Percentiles rank a stretch among this genome's conserved stretches.
These are phyloP conservation scores for Montipora foliosa DNA, from an alignment of 64 coral and sea anemone genomes.

Conservation along the genomic window DNA sequence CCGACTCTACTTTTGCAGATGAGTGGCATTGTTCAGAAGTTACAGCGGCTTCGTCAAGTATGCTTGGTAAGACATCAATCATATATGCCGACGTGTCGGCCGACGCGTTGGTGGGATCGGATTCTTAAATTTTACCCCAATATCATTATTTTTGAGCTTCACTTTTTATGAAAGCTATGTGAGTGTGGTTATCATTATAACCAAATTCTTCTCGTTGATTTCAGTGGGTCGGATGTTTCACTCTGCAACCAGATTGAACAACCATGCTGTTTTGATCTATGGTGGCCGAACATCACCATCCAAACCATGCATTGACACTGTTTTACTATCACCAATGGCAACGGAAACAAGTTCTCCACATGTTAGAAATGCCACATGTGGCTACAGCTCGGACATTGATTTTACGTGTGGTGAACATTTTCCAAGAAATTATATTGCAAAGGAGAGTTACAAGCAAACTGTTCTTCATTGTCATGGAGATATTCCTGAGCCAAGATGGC, in stretches of 20 bases:
- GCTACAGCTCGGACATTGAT: background rate
- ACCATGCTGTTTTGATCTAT: slow-evolving; percentile 61
- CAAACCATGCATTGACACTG: slow-evolving; percentile 58
- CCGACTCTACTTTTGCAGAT: background rate
- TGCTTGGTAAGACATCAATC: background rate
- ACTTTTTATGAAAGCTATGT: background rate
- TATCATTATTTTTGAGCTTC: background rate
- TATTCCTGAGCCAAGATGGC: slow-evolving; percentile 79
- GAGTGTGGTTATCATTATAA: background rate
- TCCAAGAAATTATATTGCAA: background rate
- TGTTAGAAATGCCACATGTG: background rate
- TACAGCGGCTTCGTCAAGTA: background rate
- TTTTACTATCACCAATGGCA: slow-evolving; percentile 18
- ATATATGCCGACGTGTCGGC: no score
- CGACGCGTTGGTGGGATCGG: no score
- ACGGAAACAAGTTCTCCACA: background rate
- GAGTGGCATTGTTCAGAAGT: slow-evolving; percentile 1
- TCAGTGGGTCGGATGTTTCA: slow-evolving; percentile 88
- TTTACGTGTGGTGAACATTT: background rate
- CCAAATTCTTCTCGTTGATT: background rate
- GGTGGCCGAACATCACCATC: slow-evolving; percentile 85
- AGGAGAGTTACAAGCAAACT: background rate
- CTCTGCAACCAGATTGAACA: slow-evolving; percentile 60
- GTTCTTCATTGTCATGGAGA: slow-evolving; percentile 61
- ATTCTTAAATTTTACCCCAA: no score